A percentile compares a stretch with the other conserved stretches of the same genome.
Conservation (phyloP, 2,113 vertebrate species). For the Malaclemys terrapin region DNA sequence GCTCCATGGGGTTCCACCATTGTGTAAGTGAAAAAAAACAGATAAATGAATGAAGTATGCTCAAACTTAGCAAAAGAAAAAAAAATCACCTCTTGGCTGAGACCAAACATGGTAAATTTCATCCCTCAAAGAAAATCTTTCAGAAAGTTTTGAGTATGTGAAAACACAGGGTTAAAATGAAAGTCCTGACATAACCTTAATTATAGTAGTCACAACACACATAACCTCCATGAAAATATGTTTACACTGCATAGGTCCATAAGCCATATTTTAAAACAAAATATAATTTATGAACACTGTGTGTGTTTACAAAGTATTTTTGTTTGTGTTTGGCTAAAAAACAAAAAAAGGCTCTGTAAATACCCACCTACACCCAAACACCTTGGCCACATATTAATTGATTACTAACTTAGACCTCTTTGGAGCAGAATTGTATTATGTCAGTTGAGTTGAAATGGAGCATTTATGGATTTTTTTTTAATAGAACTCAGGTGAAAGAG, state of each 20-base stretch:
- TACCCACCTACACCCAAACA: neutral
- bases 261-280: neutral
- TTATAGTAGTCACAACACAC: neutral
- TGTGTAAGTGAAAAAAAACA: neutral
- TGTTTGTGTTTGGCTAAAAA: neutral
- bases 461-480: neutral
- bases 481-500: neutral
- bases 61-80: neutral
- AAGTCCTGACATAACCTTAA: neutral
- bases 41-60: neutral
- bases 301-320: fast-evolving
- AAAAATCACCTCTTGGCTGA: neutral
- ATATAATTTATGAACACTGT: neutral
- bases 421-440: conserved; percentile 43
- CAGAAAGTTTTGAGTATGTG: neutral
- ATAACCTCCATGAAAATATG: neutral
- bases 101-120: neutral
- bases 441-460: conserved; percentile 27
- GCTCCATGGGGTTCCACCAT: neutral
- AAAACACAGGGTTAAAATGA: neutral
- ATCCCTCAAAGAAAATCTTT: neutral
- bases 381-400: neutral
- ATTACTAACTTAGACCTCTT: conserved; percentile 42
- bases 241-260: neutral
- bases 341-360: neutral